Percentiles rank a stretch among this genome's conserved stretches.
Conservation (phyloP, 1,140 invertebrate species). For the Aphis craccivora region DNA sequence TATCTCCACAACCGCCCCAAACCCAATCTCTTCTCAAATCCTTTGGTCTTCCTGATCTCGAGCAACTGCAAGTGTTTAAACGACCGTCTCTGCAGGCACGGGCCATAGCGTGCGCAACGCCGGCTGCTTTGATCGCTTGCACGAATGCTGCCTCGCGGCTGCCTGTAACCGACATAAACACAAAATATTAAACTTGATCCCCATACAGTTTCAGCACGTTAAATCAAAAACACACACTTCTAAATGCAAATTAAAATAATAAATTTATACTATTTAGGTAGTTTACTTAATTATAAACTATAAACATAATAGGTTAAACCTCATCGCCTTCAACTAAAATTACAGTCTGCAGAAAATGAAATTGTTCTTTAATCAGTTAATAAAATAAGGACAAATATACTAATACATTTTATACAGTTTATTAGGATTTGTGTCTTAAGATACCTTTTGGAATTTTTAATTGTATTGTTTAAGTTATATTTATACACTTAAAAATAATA, state of each 20-base stretch:
- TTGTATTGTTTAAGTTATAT: background rate
- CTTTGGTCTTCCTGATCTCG: conserved; percentile 77
- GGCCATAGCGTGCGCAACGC: conserved; percentile 85
- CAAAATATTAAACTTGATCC: background rate
- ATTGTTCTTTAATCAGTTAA: too few species aligned
- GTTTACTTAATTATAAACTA: too few species aligned
- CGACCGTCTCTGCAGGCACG: conserved; percentile 89
- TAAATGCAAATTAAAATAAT: background rate
- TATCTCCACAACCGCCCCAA: conserved; percentile 97
- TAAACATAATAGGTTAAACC: too few species aligned
- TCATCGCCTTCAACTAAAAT: background rate
- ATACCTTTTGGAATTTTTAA: background rate
- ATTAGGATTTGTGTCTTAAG: background rate
- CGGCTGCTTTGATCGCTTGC: conserved; percentile 86
- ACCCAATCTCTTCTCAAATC: conserved; percentile 88
- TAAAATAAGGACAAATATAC: too few species aligned
- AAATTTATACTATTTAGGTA: background rate
- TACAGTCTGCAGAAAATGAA: too few species aligned
- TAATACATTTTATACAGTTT: background rate
- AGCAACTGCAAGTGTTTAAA: conserved; percentile 87
- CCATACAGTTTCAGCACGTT: conserved; percentile 3
- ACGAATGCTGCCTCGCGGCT: conserved; percentile 91
- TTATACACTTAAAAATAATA: background rate
- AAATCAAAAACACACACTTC: background rate
- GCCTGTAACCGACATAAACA: conserved; percentile 69